Conservation (phyloP, 1,140 invertebrate species). For the Phymorhynchus buccinoides region DNA sequence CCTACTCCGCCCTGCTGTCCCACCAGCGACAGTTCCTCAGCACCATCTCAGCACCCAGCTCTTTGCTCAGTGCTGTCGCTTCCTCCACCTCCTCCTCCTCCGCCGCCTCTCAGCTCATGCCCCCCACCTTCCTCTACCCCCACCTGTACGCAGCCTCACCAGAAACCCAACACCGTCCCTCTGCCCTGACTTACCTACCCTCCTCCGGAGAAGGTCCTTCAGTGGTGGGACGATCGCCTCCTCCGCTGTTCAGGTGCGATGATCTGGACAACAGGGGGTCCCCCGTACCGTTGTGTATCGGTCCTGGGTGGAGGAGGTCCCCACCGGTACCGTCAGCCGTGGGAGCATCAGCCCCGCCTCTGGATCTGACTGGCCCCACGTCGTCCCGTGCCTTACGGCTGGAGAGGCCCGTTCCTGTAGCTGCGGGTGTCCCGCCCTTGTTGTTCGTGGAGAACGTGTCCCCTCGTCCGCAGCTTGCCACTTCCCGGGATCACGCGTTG, state of each 20-base stretch:
- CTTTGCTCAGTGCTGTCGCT: conserved; percentile 32
- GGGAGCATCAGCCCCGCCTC: background rate
- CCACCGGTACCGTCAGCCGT: background rate
- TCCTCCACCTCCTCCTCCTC: conserved; percentile 17
- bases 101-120: conserved; percentile 47
- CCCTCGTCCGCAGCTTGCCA: background rate
- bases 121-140: conserved; percentile 62
- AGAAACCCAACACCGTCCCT: conserved; percentile 58
- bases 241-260: no score
- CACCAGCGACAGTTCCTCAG: conserved; percentile 45
- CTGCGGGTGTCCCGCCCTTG: background rate
- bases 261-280: background rate
- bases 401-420: conserved; percentile 9
- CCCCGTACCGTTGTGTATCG: no score
- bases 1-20: conserved; percentile 55
- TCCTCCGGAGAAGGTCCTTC: background rate
- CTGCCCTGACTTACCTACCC: background rate
- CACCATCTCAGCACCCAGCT: conserved; percentile 55
- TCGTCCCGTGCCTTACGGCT: background rate
- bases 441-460: background rate
- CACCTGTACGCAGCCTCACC: conserved; percentile 59
- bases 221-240: background rate
- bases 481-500: background rate
- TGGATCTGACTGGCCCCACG: background rate
- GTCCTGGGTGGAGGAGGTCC: conserved; percentile 45